Conservation (phyloP, 2,797 vertebrate genomes). For the Nyctibius grandis region DNA sequence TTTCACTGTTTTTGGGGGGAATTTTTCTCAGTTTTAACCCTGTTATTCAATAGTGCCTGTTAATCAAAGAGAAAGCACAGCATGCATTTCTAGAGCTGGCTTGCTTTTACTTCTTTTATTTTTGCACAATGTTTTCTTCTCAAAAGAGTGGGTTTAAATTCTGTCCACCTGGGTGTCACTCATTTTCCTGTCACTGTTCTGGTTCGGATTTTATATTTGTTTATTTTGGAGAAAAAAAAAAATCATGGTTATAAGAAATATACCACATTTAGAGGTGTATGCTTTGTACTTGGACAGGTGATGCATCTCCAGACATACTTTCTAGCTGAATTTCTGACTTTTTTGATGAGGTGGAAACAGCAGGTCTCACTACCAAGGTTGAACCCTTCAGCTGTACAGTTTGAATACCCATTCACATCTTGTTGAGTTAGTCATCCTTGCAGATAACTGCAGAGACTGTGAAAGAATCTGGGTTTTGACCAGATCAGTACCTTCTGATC, state of each 20-base stretch:
- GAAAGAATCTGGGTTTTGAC: background rate
- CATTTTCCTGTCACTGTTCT: background rate
- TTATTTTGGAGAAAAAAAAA: background rate
- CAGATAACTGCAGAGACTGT: background rate
- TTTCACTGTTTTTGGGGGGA: background rate
- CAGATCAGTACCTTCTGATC: background rate
- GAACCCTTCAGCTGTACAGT: background rate
- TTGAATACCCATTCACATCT: background rate
- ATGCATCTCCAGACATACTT: background rate
- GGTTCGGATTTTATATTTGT: background rate
- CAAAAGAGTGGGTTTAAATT: background rate
- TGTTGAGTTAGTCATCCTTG: background rate
- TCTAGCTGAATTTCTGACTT: background rate
- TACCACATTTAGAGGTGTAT: background rate
- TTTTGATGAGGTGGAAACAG: background rate
- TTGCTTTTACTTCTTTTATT: background rate
- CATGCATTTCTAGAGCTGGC: background rate
- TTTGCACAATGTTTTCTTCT: background rate
- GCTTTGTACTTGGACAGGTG: background rate
- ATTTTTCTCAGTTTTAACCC: background rate
- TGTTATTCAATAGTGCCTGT: background rate
- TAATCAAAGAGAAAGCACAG: background rate
- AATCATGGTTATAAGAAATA: fast-evolving
- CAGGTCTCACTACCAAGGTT: background rate
- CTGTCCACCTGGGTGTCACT: background rate